Evolutionary conservation across 1,140 invertebrate genomes (phyloP).

Genomic region (Kradibia gibbosae): DNA sequence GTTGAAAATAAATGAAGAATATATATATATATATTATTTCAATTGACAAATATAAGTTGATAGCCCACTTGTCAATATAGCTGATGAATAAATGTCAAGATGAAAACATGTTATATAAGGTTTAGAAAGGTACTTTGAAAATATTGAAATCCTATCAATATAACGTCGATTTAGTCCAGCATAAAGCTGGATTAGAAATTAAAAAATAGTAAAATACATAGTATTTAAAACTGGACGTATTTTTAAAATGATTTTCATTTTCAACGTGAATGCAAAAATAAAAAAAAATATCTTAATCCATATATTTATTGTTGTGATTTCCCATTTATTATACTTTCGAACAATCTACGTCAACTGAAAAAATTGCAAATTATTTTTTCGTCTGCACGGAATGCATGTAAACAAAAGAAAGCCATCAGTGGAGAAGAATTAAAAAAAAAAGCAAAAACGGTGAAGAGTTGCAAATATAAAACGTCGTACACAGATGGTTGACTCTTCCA

Average conservation of each 20-base stretch:
- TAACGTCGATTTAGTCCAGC: too few species aligned
- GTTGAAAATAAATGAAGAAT: too few species aligned
- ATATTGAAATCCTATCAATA: neutral
- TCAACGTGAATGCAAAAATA: too few species aligned
- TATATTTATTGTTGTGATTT: neutral
- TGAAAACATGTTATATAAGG: neutral
- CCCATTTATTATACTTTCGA: neutral
- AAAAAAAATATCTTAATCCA: neutral
- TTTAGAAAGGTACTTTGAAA: neutral
- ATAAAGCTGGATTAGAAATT: too few species aligned
- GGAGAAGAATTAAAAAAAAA: neutral
- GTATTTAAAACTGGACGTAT: too few species aligned
- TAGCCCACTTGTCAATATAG: neutral
- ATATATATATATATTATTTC: too few species aligned
- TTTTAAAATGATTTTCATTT: neutral
- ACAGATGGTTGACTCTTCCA: slow-evolving; percentile 33
- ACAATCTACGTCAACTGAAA: neutral
- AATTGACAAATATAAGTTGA: too few species aligned
- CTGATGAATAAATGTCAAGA: neutral
- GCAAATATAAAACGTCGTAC: neutral
- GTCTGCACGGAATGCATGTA: neutral
- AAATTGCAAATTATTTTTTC: slow-evolving; percentile 1
- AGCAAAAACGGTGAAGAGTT: neutral
- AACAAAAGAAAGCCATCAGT: slow-evolving; percentile 24
- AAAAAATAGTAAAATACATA: too few species aligned